A percentile compares a stretch with the other conserved stretches of the same genome.
phyloP scores from a whole-genome alignment of 2,113 vertebrate species.

The Gymnarchus niloticus region DNA sequence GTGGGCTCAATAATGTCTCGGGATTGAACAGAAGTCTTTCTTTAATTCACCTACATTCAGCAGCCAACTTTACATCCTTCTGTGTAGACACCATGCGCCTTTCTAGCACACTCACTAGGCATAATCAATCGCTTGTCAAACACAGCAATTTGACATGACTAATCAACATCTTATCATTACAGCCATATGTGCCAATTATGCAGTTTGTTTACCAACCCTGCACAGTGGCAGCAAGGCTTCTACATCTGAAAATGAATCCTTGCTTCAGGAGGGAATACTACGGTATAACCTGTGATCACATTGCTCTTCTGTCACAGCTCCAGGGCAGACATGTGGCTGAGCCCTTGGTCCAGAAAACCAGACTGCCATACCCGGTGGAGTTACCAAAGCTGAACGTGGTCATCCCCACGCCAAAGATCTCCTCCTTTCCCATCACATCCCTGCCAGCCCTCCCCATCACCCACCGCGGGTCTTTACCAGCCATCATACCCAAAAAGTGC shows the following conservation, averaged over 20 bases:
- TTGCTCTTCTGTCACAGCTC: slow-evolving; percentile 49
- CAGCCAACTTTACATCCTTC: background rate
- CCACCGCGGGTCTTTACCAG: slow-evolving; percentile 45
- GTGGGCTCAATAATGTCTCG: background rate
- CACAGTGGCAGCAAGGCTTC: background rate
- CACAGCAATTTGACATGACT: background rate
- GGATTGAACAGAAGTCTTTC: background rate
- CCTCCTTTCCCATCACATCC: slow-evolving; percentile 48
- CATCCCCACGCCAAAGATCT: slow-evolving; percentile 45
- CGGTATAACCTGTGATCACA: background rate
- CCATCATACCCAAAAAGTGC: slow-evolving; percentile 59
- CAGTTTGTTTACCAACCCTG: background rate
- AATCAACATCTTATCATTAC: background rate
- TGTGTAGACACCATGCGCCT: background rate
- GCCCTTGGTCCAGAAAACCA: slow-evolving; percentile 36
- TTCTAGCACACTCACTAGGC: background rate
- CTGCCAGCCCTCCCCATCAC: slow-evolving; percentile 47
- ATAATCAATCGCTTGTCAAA: background rate
- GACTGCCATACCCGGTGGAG: slow-evolving; percentile 43
- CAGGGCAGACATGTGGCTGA: slow-evolving; percentile 53
- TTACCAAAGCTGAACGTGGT: slow-evolving; percentile 62
- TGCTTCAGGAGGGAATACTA: background rate
- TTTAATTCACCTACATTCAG: background rate
- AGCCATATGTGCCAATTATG: slow-evolving; percentile 13
- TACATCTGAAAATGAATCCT: background rate